Base-by-base conservation (phyloP, 2,888 invertebrate genomes). In the Crematogaster levior region DNA sequence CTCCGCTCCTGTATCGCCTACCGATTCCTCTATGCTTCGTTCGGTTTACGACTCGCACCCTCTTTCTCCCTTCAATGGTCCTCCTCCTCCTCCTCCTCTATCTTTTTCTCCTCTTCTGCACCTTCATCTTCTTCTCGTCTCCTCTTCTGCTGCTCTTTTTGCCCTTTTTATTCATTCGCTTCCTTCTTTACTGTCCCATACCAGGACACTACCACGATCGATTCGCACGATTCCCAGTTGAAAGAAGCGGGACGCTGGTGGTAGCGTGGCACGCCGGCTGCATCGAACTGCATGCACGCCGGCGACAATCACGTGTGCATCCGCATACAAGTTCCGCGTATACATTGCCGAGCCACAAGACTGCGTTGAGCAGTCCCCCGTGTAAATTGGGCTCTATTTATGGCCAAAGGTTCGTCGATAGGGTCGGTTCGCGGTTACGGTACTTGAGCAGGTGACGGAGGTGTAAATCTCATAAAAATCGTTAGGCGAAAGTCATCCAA, bases 1-100 rank as follows among this genome's bases (percentile, higher is more conserved):
- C 92, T 91, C 91, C 92, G 92, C 92, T 92, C 92, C 90, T 87
- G 91, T 91, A 91, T 92, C 90, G 89, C 91, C 92, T 90, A 90
- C 91, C 91, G 89, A 92, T 91, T 92, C 91, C 91, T 90, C 91
- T 91, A 89, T 90, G 88, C 89, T 90, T 86, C 90, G 85, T 88
- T 91, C 90, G 90, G 85, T 89, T 91, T 88, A 84, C 87, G 79
- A 82, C 81, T 88, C 74, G 80, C 83, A 84, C 84, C 84, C 70
- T 84, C 75, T 72, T 65, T 37, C 72, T 48, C 61, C 46, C 66
- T 81, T 73, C 70, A 40, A 24, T 72, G 51, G 30, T 18, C 30
- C 48, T 70, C 70, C 61, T 30, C 43, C 34, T 65, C 56, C 68
- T 63, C 46, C 77, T 79, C 70, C 65, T 82, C 48, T 53, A 21